These are phyloP conservation scores for Prunella strophiata DNA, from an alignment of 2,797 vertebrate species.

Conservation along the genomic window DNA sequence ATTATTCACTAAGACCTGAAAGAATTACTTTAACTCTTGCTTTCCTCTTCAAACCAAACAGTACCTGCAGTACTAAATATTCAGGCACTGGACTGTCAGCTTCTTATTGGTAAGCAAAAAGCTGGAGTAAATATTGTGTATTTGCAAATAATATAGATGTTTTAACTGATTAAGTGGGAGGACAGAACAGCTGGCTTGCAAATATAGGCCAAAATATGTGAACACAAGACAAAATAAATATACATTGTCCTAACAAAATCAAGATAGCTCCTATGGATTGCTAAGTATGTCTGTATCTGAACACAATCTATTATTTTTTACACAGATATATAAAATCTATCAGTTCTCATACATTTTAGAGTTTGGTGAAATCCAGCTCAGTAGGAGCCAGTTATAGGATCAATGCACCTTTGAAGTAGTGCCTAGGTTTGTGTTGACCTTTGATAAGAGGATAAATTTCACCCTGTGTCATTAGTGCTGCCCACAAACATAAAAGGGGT, in stretches of 20 bases:
- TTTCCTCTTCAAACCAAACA: background rate
- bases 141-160: background rate
- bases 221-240: background rate
- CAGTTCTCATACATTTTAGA: background rate
- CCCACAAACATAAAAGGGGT: constrained; percentile 63
- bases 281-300: background rate
- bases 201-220: background rate
- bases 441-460: constrained; percentile 68
- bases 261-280: background rate
- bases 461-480: constrained; percentile 42
- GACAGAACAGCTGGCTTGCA: background rate
- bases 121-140: background rate
- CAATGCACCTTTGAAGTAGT: constrained; percentile 65
- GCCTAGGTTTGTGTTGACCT: constrained; percentile 59
- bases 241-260: background rate
- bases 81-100: background rate
- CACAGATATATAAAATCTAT: background rate
- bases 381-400: constrained; percentile 20
- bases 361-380: background rate
- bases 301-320: background rate
- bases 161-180: constrained; percentile 3
- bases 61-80: background rate
- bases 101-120: constrained; percentile 3
- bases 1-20: background rate
- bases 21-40: background rate